Conservation (phyloP, 92 coral and sea anemone species). For the Zoanthus sansibaricus region DNA sequence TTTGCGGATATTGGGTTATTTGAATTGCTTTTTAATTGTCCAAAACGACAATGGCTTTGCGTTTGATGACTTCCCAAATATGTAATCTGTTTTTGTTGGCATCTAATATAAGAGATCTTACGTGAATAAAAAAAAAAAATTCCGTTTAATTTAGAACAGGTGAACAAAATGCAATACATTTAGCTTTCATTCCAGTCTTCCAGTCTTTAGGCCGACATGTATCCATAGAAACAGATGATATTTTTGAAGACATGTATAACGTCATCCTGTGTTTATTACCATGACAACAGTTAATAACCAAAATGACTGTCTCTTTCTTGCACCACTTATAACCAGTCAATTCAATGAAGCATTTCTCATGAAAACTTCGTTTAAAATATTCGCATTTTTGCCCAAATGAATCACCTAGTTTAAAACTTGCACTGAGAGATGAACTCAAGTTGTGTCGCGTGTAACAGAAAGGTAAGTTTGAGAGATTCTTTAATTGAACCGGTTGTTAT, state of each 20-base stretch:
- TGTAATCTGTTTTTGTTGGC: neutral
- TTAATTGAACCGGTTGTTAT: neutral
- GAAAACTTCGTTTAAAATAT: neutral
- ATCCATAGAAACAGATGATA: neutral
- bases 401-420: neutral
- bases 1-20: no score
- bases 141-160: neutral
- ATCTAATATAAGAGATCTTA: neutral
- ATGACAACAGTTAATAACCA: neutral
- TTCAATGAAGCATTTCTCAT: neutral
- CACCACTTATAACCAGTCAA: neutral
- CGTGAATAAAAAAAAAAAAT: neutral
- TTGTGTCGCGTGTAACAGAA: slow-evolving; percentile 17
- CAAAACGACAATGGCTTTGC: no score
- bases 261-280: neutral
- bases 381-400: neutral
- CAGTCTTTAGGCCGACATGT: neutral
- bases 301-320: neutral
- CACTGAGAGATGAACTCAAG: neutral
- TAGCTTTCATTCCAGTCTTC: neutral
- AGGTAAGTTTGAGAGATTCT: neutral
- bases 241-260: neutral
- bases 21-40: no score
- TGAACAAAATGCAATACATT: neutral
- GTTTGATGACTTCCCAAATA: no score